These are phyloP conservation scores for Autographa gamma DNA, from an alignment of 2,888 invertebrate species.

Conservation along the genomic window DNA sequence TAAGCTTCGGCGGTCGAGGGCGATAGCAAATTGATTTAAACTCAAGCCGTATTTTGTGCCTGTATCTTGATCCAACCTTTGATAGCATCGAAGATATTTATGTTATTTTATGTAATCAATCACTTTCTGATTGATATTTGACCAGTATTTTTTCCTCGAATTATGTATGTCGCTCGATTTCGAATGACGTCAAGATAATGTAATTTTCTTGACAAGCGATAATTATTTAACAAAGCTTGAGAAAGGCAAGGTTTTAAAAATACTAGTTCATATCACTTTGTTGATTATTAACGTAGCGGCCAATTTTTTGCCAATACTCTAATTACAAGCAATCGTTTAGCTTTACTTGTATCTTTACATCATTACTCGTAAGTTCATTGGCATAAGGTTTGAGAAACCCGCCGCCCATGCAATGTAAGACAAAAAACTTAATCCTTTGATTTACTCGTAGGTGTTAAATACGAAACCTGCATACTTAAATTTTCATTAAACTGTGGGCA, in stretches of 20 bases:
- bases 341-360: slow-evolving; percentile 12
- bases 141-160: slow-evolving; percentile 37
- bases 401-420: slow-evolving; percentile 53
- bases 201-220: slow-evolving; percentile 11
- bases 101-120: slow-evolving; percentile 45
- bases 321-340: slow-evolving; percentile 3
- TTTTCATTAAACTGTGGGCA: slow-evolving; percentile 32
- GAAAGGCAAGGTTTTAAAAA: neutral
- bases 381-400: slow-evolving; percentile 40
- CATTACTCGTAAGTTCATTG: slow-evolving; percentile 54
- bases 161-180: slow-evolving; percentile 33
- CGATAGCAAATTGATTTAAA: slow-evolving; percentile 32
- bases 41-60: slow-evolving; percentile 36
- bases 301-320: neutral
- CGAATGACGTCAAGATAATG: slow-evolving; percentile 9
- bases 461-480: slow-evolving; percentile 40
- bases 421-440: slow-evolving; percentile 55
- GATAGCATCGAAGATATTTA: slow-evolving; percentile 37
- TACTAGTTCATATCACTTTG: neutral
- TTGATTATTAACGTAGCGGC: too few relatives aligned
- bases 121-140: slow-evolving; percentile 32
- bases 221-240: neutral
- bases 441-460: slow-evolving; percentile 55
- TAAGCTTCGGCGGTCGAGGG: slow-evolving; percentile 43
- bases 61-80: slow-evolving; percentile 34